phyloP scores from a whole-genome alignment of 64 coral and sea anemone species.

The Anthopleura sola region DNA sequence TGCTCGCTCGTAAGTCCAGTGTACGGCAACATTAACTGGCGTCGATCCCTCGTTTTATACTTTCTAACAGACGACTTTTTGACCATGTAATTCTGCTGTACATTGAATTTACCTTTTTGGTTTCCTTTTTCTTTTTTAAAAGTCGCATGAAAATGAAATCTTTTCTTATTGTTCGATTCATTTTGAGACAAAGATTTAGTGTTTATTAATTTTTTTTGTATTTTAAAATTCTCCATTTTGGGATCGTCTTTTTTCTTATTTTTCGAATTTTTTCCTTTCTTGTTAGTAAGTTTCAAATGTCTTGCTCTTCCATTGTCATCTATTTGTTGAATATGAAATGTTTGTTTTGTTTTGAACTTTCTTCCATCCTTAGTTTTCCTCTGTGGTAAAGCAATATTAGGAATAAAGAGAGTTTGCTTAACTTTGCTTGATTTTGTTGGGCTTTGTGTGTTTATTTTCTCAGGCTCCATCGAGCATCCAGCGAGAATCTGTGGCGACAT shows the following conservation, averaged over 20 bases:
- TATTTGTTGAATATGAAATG: not conserved
- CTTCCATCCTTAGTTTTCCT: not conserved
- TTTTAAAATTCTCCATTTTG: not conserved
- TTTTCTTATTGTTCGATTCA: not conserved
- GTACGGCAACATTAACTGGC: not conserved
- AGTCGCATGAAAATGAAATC: not conserved
- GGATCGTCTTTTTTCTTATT: not conserved
- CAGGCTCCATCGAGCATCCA: not conserved
- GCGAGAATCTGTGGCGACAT: not conserved
- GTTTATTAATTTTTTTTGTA: not conserved
- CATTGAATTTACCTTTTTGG: not conserved
- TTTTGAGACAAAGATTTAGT: not conserved
- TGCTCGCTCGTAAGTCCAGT: not conserved
- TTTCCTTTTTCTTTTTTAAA: not conserved
- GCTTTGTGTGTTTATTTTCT: not conserved
- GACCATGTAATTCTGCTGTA: too few relatives aligned
- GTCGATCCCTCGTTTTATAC: not conserved
- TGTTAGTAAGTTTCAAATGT: not conserved
- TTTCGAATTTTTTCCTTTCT: not conserved
- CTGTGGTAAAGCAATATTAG: not conserved
- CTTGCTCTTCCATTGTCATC: not conserved
- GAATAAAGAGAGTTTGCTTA: not conserved
- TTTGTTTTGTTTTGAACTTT: not conserved
- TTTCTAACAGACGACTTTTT: not conserved
- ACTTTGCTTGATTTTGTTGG: not conserved